Evolutionary conservation across 2,797 vertebrate species (phyloP).

Genomic region (Lophotriccus pileatus): DNA sequence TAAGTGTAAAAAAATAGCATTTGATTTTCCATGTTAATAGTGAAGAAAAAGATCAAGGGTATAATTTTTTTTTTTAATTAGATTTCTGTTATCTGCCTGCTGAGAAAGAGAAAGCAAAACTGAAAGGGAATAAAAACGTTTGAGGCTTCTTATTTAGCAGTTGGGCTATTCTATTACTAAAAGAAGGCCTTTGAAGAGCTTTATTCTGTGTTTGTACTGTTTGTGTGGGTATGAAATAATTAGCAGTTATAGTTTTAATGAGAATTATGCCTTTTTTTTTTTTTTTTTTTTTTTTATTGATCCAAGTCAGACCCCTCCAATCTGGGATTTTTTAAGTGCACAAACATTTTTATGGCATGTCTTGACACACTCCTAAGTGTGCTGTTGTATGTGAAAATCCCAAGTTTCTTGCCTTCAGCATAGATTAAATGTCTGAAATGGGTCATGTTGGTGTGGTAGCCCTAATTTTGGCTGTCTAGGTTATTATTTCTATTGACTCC

Average conservation of each 20-base stretch:
- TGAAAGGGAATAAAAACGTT: background rate
- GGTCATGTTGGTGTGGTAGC: background rate
- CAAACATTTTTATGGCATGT: accelerated
- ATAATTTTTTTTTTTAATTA: background rate
- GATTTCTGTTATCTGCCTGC: background rate
- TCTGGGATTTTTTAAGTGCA: background rate
- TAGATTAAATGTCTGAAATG: background rate
- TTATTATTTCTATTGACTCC: background rate
- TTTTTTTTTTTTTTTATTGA: background rate
- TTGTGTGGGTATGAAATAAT: background rate
- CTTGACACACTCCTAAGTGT: background rate
- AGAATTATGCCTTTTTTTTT: background rate
- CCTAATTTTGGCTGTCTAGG: background rate
- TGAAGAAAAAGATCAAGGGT: background rate
- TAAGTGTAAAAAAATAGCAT: background rate
- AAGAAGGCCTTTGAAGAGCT: background rate
- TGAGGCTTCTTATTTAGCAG: background rate
- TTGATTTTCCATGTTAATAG: background rate
- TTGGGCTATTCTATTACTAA: background rate
- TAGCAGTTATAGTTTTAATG: background rate
- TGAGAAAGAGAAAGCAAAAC: background rate
- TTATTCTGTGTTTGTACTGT: background rate
- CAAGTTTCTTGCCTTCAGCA: background rate
- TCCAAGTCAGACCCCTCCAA: background rate
- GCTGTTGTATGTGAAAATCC: accelerated